Base-by-base conservation (phyloP, 2,797 vertebrate genomes). In the Sebastes goodei region DNA sequence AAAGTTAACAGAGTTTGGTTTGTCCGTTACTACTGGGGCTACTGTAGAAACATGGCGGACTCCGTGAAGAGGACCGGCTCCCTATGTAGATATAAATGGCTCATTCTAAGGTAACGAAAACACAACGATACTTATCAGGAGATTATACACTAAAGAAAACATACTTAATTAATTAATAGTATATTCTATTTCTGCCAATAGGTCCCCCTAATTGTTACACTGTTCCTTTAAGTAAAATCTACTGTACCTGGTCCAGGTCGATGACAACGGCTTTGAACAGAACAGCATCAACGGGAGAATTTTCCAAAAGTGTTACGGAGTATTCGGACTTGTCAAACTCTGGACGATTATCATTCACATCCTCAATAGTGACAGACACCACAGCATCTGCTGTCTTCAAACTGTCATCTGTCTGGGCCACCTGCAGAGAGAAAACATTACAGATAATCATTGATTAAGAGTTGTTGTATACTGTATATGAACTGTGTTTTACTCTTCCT, bases 221-320 rank as follows among this genome's bases (percentile, higher is more conserved):
- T 25, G 25, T 25, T 25, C 25, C 23, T 25, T 25, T 25, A 25
- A 25, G 23, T 25, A 25, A 25, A 25, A 25, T 60, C 65, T 92
- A 96, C 25, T 14, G 20, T 53, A 68, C 96, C 96, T 95, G 75
- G 61, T 97, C 96, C 69, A 4, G 10, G 86, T 97, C 96, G 17
- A 59, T 90, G 80, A 95, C 91, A 66, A 23, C 69, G 53, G 91
- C 69, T 87, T 72, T 93, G 70, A 97, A 89, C 72, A 96, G 52
- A 68, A 91, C 76, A 9, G 85, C 72, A 23, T 80, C 86, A 20
- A 71, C 5, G 4, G 93, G 95, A 9, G 90, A 91, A 70, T 97
- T 96, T 93, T 97, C 96, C 46, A 10, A 77, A 46, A 97, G 29
- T 3, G 60, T 62, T 6, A 85, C 23, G 0, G 42, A 17, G 69